Percentiles rank a stretch among this genome's conserved stretches.
These are phyloP conservation scores for Chymomyza fuscimana DNA, from an alignment of 2,888 invertebrate genomes.

Conservation along the genomic window DNA sequence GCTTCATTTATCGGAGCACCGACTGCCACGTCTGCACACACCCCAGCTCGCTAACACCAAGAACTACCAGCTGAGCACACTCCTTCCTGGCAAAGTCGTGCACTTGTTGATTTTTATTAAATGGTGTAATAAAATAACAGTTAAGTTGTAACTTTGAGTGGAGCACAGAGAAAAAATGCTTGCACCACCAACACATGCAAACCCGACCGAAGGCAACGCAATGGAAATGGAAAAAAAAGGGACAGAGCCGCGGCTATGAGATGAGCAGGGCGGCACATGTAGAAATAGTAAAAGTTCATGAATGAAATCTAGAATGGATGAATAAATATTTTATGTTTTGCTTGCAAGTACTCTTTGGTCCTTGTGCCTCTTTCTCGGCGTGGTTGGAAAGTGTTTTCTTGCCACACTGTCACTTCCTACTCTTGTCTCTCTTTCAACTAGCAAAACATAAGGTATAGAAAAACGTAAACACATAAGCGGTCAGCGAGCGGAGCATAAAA, in stretches of 20 bases:
- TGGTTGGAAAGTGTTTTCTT: constrained; percentile 27
- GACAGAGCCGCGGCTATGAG: not conserved
- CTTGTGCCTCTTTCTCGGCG: constrained; percentile 10
- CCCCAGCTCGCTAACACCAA: constrained; percentile 10
- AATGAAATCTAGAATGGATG: constrained; percentile 71
- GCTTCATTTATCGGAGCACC: constrained; percentile 69
- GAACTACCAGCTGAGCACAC: constrained; percentile 22
- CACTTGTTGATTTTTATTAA: constrained; percentile 74
- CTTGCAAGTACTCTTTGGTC: constrained; percentile 55
- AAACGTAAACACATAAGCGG: constrained; percentile 49
- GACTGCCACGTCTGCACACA: constrained; percentile 8
- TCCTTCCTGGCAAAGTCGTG: constrained; percentile 65
- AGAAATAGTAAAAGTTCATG: constrained; percentile 63
- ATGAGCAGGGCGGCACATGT: constrained; percentile 33
- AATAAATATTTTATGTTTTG: constrained; percentile 70
- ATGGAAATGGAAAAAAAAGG: not conserved
- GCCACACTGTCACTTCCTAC: constrained; percentile 11
- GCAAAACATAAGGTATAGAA: constrained; percentile 25
- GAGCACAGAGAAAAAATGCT: constrained; percentile 45
- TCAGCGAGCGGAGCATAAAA: constrained; percentile 40
- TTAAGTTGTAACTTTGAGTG: constrained; percentile 75
- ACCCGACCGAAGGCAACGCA: not conserved
- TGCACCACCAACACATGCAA: constrained; percentile 43
- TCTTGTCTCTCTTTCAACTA: not conserved
- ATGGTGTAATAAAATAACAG: constrained; percentile 75